phyloP scores from a whole-genome alignment of 1,140 invertebrate genomes.

The Pectinophora gossypiella region DNA sequence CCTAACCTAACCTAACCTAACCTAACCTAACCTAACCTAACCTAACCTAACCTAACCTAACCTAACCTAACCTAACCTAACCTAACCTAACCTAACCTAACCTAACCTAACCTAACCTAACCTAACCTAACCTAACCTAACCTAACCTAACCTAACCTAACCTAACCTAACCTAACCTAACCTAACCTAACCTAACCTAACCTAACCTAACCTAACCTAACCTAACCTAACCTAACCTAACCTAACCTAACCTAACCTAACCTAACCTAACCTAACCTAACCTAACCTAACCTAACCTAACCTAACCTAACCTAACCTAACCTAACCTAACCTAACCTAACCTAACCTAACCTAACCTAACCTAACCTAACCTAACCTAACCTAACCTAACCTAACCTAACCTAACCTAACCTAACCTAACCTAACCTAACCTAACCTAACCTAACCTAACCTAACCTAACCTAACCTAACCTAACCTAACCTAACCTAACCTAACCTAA shows the following conservation, averaged over 20 bases:
- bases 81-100: conserved; percentile 12
- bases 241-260: conserved; percentile 10
- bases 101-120: conserved; percentile 11
- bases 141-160: conserved; percentile 10
- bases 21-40: conserved; percentile 12
- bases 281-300: conserved; percentile 11
- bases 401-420: conserved; percentile 10
- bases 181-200: conserved; percentile 6
- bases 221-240: conserved; percentile 11
- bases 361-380: conserved; percentile 10
- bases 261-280: conserved; percentile 10
- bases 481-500: conserved; percentile 12
- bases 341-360: conserved; percentile 10
- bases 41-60: conserved; percentile 11
- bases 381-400: conserved; percentile 12
- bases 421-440: conserved; percentile 8
- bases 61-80: conserved; percentile 12
- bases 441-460: conserved; percentile 13
- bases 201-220: conserved; percentile 8
- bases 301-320: conserved; percentile 13
- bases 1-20: conserved; percentile 12
- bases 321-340: conserved; percentile 10
- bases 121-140: conserved; percentile 13
- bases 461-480: conserved; percentile 13
- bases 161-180: conserved; percentile 5